Conservation (phyloP, 1,140 invertebrate species). For the Tyrophagus putrescentiae region DNA sequence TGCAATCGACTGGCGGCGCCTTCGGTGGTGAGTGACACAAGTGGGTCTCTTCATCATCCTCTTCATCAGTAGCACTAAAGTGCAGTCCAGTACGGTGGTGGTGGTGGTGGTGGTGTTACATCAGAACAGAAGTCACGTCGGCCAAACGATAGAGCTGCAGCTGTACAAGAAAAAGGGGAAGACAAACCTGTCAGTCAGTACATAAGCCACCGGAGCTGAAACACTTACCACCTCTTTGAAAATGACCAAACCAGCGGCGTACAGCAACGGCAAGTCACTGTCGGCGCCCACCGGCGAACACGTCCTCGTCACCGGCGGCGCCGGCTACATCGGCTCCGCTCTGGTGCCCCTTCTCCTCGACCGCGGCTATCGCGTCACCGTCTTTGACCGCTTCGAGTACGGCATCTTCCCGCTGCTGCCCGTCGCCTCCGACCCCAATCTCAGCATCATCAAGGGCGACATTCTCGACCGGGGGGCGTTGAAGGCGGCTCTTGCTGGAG, state of each 20-base stretch:
- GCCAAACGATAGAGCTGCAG: no score
- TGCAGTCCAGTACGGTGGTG: no score
- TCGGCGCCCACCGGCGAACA: constrained; percentile 17
- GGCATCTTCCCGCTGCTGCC: constrained; percentile 27
- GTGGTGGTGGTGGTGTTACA: no score
- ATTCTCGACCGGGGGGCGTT: constrained; percentile 24
- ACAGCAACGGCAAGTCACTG: background rate
- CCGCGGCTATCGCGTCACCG: constrained; percentile 28
- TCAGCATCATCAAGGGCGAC: constrained; percentile 28
- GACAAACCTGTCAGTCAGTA: no score
- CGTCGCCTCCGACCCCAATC: constrained; percentile 13
- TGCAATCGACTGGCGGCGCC: no score
- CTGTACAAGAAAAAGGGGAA: no score
- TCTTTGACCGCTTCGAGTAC: constrained; percentile 28
- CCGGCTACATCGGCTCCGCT: constrained; percentile 30
- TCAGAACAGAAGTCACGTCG: no score
- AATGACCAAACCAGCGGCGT: background rate
- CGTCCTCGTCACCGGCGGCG: constrained; percentile 29
- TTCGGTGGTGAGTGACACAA: no score
- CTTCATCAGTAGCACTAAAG: no score
- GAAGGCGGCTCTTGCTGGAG: constrained; percentile 18
- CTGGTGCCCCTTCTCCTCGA: constrained; percentile 27
- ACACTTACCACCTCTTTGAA: no score
- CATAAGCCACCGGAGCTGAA: no score
- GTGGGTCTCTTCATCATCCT: no score